Evolutionary conservation across 2,797 vertebrate genomes (phyloP), one percentile per base, ranked within the genome.

Genomic region (Columba guinea): DNA sequence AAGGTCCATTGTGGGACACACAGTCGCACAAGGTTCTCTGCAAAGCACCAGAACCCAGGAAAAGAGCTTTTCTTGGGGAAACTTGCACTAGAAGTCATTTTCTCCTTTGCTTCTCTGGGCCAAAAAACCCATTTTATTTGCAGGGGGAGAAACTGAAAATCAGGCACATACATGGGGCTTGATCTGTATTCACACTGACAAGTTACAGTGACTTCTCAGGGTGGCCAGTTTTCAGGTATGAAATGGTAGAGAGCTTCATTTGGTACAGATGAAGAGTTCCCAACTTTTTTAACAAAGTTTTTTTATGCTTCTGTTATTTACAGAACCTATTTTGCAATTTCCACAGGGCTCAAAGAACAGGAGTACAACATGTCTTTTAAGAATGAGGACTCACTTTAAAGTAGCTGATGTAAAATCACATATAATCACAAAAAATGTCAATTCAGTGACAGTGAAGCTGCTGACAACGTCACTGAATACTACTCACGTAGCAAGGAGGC

Each of bases 141-240:
- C 16, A 27, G 8, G 14, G 4, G 11, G 5, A 65, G 10, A 83
- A 83, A 53, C 13, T 14, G 44, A 49, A 28, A 85, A 53, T 17
- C 10, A 69, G 59, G 23, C 35, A 41, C 2, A 34, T 0, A 0
- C 5, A 26, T 39, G 58, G 22, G 44, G 59, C 26, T 75, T 30
- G 24, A 22, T 35, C 64, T 37, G 10, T 28, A 15, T 32, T 28
- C 32, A 13, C 71, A 58, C 19, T 32, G 56, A 37, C 64, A 84
- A 84, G 32, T 55, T 35, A 26, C 0, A 0, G 8, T 24, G 4
- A 30, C 53, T 59, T 27, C 51, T 62, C 22, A 41, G 8, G 6
- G 21, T 44, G 26, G 5, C 2, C 13, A 14, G 34, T 87, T 52
- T 55, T 60, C 49, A 64, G 13, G 49, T 5, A 17, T 26, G 26